phyloP scores from a whole-genome alignment of 1,140 invertebrate genomes.

The Drosophila nannoptera region DNA sequence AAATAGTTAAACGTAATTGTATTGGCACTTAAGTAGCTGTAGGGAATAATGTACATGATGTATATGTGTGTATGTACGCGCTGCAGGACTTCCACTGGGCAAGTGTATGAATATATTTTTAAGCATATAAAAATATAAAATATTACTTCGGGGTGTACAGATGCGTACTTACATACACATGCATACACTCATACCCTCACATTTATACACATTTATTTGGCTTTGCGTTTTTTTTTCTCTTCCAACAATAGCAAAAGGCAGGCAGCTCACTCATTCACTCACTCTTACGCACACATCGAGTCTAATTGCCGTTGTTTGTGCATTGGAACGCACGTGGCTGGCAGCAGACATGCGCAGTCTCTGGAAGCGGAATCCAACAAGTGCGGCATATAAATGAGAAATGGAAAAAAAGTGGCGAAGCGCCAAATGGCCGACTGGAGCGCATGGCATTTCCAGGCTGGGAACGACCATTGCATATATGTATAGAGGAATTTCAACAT shows the following conservation, averaged over 20 bases:
- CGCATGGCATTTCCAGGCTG: slow-evolving; percentile 26
- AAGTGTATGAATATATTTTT: neutral
- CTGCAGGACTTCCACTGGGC: too few species aligned
- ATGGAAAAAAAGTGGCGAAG: slow-evolving; percentile 13
- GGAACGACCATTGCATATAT: neutral
- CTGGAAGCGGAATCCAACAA: slow-evolving; percentile 67
- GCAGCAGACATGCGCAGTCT: slow-evolving; percentile 53
- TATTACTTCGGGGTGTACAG: neutral
- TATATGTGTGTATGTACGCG: neutral
- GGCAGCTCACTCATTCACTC: neutral
- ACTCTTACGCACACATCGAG: neutral
- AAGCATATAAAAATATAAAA: neutral
- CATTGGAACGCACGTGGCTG: slow-evolving; percentile 45
- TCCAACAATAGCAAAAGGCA: slow-evolving; percentile 7
- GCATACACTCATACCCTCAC: neutral
- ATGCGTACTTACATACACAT: too few species aligned
- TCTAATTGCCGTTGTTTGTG: neutral
- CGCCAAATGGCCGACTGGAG: slow-evolving; percentile 14
- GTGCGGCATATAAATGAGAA: slow-evolving; percentile 63
- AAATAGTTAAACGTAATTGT: neutral
- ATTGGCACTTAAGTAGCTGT: neutral
- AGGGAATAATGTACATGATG: neutral
- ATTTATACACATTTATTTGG: slow-evolving; percentile 8
- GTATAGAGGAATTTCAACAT: slow-evolving; percentile 36
- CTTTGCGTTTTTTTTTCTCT: slow-evolving; percentile 12